A percentile compares a stretch with the other conserved stretches of the same genome.
Conservation (phyloP, 2,797 vertebrate genomes). For the Artibeus jamaicensis region DNA sequence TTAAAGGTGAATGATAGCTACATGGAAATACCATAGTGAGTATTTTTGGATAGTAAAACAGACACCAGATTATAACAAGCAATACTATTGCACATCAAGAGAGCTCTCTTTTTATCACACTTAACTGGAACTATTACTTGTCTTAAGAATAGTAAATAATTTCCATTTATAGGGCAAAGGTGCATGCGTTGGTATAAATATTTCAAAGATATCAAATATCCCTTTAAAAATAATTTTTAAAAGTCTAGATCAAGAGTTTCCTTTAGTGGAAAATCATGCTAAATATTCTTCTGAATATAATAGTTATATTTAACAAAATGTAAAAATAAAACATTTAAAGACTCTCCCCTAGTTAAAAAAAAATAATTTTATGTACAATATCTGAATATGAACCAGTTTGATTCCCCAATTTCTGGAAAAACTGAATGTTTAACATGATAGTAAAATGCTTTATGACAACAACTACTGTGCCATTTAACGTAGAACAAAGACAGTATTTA, state of each 20-base stretch:
- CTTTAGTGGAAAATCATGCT: slow-evolving; percentile 27
- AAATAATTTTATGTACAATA: background rate
- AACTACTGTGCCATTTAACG: background rate
- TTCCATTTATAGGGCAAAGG: slow-evolving; percentile 10
- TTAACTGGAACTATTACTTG: slow-evolving; percentile 14
- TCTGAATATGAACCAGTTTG: slow-evolving; percentile 39
- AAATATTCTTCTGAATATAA: background rate
- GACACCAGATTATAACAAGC: background rate
- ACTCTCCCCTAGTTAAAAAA: background rate
- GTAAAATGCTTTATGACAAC: background rate
- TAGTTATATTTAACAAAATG: slow-evolving; percentile 41
- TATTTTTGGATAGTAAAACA: background rate
- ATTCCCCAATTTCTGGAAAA: slow-evolving; percentile 31
- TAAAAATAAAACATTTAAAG: slow-evolving; percentile 37
- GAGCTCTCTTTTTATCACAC: background rate
- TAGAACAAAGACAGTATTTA: background rate
- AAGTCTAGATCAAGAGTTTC: slow-evolving; percentile 21
- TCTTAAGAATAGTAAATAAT: background rate
- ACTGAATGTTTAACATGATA: slow-evolving; percentile 1
- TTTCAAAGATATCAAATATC: slow-evolving; percentile 26
- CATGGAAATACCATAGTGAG: background rate
- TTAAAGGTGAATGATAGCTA: background rate
- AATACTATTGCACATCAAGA: background rate
- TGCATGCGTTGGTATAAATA: background rate
- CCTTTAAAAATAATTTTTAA: slow-evolving; percentile 1